Evolutionary conservation across 2,113 vertebrate genomes (phyloP), one percentile per base, ranked within the genome.

Genomic region (Heterochromis multidens): DNA sequence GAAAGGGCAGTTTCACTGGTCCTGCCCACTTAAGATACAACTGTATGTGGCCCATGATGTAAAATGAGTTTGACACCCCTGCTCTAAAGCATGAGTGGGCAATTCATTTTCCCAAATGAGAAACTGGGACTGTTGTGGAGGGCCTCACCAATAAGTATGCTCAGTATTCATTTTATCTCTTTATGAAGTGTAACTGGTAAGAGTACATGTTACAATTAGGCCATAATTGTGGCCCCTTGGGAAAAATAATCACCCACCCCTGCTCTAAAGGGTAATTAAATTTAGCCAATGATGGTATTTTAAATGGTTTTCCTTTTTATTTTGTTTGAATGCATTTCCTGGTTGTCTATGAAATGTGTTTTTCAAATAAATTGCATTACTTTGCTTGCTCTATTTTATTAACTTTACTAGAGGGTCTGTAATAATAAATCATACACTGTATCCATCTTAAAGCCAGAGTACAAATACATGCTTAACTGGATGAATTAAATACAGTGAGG

Each of bases 261-360:
- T 65, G 37, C 21, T 40, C 21, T 40, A 65, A 23, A 65, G 11
- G 33, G 23, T 5, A 65, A 65, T 23, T 65, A 40, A 67, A 67
- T 67, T 13, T 67, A 40, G 40, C 23, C 25, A 43, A 67, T 67
- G 35, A n/a, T 43, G 35, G 1, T 67, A 43, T 67, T 67, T 67
- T 43, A 67, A 25, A 67, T 67, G n/a, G 2, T 10, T 43, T 25
- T 67, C 63, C 63, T 16, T 67, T 43, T 67, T 25, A 43, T 65
- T n/a, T 65, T 65, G n/a, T 67, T 25, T 67, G 63, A 43, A 67
- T 25, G 63, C 40, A 67, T 67, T 3, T 67, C n/a, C 63, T 67
- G 35, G 35, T 67, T 67, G 2, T 43, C n/a, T 67, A 8, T 37
- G n/a, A 67, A 67, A 17, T 43, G 13, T 67, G 63, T 43, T 67